Conservation (phyloP, 1,140 invertebrate genomes). For the Choristoneura fumiferana region DNA sequence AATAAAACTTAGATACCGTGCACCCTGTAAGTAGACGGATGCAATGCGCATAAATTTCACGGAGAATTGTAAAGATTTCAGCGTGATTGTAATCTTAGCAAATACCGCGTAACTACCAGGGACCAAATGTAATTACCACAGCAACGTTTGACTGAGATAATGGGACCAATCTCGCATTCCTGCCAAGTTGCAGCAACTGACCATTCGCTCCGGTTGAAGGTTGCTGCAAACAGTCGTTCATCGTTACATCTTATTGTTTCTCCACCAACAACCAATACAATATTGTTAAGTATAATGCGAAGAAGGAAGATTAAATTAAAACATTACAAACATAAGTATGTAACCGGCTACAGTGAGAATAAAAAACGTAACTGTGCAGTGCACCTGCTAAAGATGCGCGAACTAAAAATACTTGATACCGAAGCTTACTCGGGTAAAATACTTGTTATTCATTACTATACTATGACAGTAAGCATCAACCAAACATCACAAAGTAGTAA, state of each 20-base stretch:
- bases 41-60: no score
- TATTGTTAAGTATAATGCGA: neutral
- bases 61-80: conserved; percentile 1
- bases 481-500: no score
- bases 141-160: conserved; percentile 4
- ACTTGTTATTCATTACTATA: no score
- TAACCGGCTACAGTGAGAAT: neutral
- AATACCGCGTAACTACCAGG: neutral
- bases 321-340: neutral
- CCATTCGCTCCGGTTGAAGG: conserved; percentile 4
- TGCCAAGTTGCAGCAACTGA: neutral
- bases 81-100: neutral
- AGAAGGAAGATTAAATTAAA: neutral
- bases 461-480: no score
- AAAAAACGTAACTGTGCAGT: neutral
- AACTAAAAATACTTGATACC: neutral
- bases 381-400: conserved; percentile 3
- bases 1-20: no score
- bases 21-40: no score
- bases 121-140: conserved; percentile 1
- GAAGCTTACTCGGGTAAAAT: neutral
- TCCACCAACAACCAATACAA: neutral
- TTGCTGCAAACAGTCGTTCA: neutral
- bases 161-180: conserved; percentile 4
- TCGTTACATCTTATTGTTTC: conserved; percentile 12